Evolutionary conservation across 2,888 invertebrate genomes (phyloP), one percentile per base, ranked within the genome.

Genomic region (Archaeoteleia sp.): DNA sequence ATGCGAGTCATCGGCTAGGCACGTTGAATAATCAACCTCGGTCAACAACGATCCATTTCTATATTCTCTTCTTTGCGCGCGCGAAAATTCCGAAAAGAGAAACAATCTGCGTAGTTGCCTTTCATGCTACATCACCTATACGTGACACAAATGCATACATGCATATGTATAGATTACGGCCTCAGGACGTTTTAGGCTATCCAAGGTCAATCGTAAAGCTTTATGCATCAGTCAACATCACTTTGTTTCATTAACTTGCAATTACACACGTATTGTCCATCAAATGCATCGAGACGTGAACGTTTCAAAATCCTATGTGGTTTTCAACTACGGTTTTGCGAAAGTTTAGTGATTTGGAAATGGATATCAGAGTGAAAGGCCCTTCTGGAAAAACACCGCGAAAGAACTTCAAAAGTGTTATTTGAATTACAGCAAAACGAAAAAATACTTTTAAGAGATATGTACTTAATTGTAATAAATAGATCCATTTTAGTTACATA

Each of bases 1-100:
- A 67, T 71, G 74, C 74, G 75, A 75, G 74, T 70, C 66, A 70
- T 70, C 66, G 54, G 30, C 66, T 70, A 70, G 54, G 69, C 66
- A 66, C 69, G 69, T 53, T 70, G 66, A 66, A 66, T 66, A 66
- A 66, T 66, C 48, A 66, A 32, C 65, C 45, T 63, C 55, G 43
- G 45, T 55, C 63, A 55, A 53, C 53, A 46, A 46, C 32, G 66
- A 60, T 48, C 60, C 32, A 53, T 58, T 66, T 58, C 49, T 34
- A 40, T 13, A 13, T 17, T 49, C 23, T 43, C 35, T 23, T 43
- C 15, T 8, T 15, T 2, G 7, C 12, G 32, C 10, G 32, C 12
- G 10, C 13, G 14, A 29, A 29, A 29, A 29, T 5, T 8, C 9
- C 42, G 13, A 15, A 14, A 23, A 29, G 14, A 43, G 25, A 13